Base-by-base conservation (phyloP, 2,797 vertebrate species). In the Microhierax caerulescens region DNA sequence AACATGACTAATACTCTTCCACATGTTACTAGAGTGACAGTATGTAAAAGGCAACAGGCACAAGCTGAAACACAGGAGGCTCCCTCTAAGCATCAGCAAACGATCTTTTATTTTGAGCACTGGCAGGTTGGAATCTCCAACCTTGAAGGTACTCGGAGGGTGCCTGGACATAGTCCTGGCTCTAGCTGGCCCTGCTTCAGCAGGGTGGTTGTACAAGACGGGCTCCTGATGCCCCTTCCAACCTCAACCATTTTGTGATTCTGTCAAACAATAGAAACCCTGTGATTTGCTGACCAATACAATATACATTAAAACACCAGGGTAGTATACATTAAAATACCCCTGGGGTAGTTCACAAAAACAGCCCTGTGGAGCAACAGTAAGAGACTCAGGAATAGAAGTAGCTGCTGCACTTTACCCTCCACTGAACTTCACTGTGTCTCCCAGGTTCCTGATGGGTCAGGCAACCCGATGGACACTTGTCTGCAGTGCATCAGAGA, bases 51-150 rank as follows among this genome's bases (percentile, higher is more conserved):
- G 27, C 41, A 74, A 78, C 7, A 70, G 23, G 25, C 25, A 57
- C 15, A 81, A 70, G 14, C 25, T 64, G 57, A 77, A 82, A 47
- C 21, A 79, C 43, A 75, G 30, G 14, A 70, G 11, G 19, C 11
- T 64, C 50, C 57, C 14, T 32, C 54, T 23, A 13, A 61, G 36
- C 28, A 88, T 21, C 9, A 64, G 48, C 25, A 80, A 85, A 39
- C 0, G 0, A 0, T 12, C 83, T 73, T 50, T 27, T 14, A 8
- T 7, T 10, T 24, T 16, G 4, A 67, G 18, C 37, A 22, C 13
- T 45, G 60, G 37, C 28, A 61, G 4, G 9, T 1, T 53, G 28
- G 21, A 45, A 57, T 67, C 34, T 54, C 10, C 18, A 34, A 77
- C 18, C 23, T 45, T 11, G 5, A 34, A 86, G 60, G 16, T 54